Evolutionary conservation across 2,113 vertebrate genomes (phyloP), one percentile per base, ranked within the genome.

Genomic region (Apaloderma vittatum): DNA sequence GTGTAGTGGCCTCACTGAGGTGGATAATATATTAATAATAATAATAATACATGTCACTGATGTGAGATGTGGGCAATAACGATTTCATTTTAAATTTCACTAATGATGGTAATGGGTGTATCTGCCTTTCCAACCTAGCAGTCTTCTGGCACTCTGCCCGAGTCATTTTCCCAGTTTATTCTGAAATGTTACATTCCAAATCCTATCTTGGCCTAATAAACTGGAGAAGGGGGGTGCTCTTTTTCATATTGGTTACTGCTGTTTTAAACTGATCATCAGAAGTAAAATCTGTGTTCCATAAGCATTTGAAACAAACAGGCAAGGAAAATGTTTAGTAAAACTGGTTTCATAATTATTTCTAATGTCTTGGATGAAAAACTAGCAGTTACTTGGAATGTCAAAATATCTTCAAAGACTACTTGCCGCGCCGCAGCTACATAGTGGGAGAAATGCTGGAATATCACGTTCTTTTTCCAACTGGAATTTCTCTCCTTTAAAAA

Each of bases 301-400:
- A 79, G 11, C 58, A 62, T 46, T 83, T 87, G 82, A 68, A 66
- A 93, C 84, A 86, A 94, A 90, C 18, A 4, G 36, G 24, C 26
- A 55, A 75, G 6, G 23, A 72, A 88, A 87, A 49, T 32, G 70
- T 58, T 72, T 36, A 77, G 37, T 94, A 87, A 97, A 88, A 91
- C 65, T 80, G n/a, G 29, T 82, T 92, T 68, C 36, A 29, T 88
- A 88, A 93, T 93, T 93, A 93, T 83, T 96, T 78, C 88, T 79
- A 76, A 51, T 63, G 66, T 93, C 90, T 90, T 75, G 46, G 34
- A 21, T 49, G 29, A 83, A 96, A 96, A 95, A 79, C 18, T 72
- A 85, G 21, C 51, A 21, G 68, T 84, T 94, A 92, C 91, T 93
- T 94, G 91, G 92, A 94, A 94, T 14, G 57, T 86, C 76, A n/a